Conservation (phyloP, 1,140 invertebrate species). For the Drosophila cardini region DNA sequence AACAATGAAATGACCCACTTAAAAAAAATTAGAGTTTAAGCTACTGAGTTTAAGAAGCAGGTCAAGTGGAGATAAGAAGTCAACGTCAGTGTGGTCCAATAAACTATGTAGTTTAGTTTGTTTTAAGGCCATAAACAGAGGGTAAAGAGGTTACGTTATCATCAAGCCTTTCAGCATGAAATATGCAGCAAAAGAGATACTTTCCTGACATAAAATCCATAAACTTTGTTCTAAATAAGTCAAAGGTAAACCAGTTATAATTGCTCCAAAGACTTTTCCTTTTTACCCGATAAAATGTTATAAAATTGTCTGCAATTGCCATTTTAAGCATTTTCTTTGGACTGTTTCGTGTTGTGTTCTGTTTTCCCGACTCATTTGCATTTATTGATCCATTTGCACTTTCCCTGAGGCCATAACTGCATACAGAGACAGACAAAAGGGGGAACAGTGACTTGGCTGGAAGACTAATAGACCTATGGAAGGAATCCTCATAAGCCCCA, state of each 20-base stretch:
- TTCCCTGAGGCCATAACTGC: slow-evolving; percentile 20
- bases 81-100: not conserved
- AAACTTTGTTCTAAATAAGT: no score
- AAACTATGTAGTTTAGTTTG: not conserved
- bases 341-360: not conserved
- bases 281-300: slow-evolving; percentile 3
- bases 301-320: slow-evolving; percentile 1
- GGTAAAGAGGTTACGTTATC: no score
- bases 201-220: no score
- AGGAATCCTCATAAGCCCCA: slow-evolving; percentile 49
- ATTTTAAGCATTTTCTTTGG: slow-evolving; percentile 25
- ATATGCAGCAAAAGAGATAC: no score
- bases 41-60: not conserved
- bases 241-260: no score
- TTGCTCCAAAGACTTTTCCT: not conserved
- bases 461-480: not conserved
- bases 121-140: not conserved
- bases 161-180: no score
- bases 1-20: slow-evolving; percentile 11
- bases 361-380: slow-evolving; percentile 53
- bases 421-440: not conserved
- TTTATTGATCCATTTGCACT: slow-evolving; percentile 70
- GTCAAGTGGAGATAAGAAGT: not conserved
- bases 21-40: not conserved
- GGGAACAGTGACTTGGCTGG: not conserved